phyloP scores from a whole-genome alignment of 2,888 invertebrate species.

The Chrysotoxum bicinctum region DNA sequence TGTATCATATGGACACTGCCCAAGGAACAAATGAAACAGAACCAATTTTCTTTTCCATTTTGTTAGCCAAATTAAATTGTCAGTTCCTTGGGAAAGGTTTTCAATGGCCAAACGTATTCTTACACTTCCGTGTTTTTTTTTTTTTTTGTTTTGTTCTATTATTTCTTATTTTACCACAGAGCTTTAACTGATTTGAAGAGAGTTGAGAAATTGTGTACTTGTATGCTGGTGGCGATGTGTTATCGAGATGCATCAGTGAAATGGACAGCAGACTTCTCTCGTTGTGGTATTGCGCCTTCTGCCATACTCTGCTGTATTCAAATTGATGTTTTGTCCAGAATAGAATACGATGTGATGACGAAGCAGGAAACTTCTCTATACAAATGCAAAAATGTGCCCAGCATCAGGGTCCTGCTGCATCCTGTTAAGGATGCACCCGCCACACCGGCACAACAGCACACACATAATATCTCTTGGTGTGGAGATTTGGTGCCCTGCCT shows the following conservation, averaged over 20 bases:
- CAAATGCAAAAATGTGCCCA: conserved; percentile 59
- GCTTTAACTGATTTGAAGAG: conserved; percentile 31
- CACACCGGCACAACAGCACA: neutral
- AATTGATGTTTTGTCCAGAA: conserved; percentile 65
- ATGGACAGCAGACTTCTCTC: conserved; percentile 43
- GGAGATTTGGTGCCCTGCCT: conserved; percentile 20
- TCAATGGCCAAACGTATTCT: neutral
- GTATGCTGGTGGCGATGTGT: conserved; percentile 28
- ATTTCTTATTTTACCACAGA: conserved; percentile 12
- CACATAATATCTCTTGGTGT: neutral
- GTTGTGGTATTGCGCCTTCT: conserved; percentile 65
- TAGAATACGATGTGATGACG: conserved; percentile 63
- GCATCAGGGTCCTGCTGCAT: conserved; percentile 29
- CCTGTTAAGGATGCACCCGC: conserved; percentile 28
- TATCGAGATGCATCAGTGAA: conserved; percentile 48
- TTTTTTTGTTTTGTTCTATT: neutral
- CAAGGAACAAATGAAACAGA: neutral
- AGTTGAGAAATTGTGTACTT: conserved; percentile 13
- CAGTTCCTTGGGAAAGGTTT: conserved; percentile 18
- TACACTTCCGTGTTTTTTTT: neutral
- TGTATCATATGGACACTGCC: neutral
- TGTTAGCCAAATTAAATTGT: conserved; percentile 9
- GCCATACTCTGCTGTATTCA: conserved; percentile 50
- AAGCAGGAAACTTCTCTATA: conserved; percentile 61
- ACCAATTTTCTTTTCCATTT: conserved; percentile 20